These are phyloP conservation scores for Caenorhabditis sp. DNA, from an alignment of 2,888 invertebrate species.

Conservation along the genomic window DNA sequence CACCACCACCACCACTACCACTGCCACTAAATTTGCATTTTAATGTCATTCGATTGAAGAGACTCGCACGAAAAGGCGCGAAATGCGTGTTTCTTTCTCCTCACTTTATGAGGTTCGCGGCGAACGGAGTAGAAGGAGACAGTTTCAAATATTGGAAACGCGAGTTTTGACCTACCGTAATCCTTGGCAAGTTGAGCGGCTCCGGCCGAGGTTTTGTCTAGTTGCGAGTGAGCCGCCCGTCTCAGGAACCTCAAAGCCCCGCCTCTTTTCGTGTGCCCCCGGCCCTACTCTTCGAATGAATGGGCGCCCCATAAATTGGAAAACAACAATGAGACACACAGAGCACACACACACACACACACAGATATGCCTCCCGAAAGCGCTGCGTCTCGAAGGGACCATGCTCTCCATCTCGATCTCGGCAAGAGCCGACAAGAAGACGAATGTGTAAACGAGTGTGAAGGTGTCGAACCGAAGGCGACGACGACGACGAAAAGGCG, in stretches of 20 bases:
- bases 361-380: background rate
- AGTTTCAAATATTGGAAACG: constrained; percentile 4
- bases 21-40: constrained; percentile 50
- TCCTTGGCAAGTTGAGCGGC: background rate
- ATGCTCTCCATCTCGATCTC: background rate
- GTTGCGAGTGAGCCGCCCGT: background rate
- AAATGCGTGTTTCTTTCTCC: constrained; percentile 28
- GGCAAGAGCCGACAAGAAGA: constrained; percentile 12
- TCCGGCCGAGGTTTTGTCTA: constrained; percentile 1
- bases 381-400: background rate
- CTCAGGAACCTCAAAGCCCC: constrained; percentile 20
- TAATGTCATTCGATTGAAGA: constrained; percentile 43
- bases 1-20: no score
- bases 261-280: constrained; percentile 11
- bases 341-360: background rate
- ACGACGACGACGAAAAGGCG: background rate
- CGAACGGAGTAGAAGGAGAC: background rate
- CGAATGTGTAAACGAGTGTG: constrained; percentile 39
- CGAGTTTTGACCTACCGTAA: constrained; percentile 25
- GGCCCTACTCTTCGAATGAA: background rate
- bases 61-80: constrained; percentile 20
- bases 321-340: constrained; percentile 49
- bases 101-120: constrained; percentile 45
- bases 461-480: constrained; percentile 23
- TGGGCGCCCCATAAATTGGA: constrained; percentile 49